Conservation (phyloP, 2,888 invertebrate species). For the Griposia aprilina region DNA sequence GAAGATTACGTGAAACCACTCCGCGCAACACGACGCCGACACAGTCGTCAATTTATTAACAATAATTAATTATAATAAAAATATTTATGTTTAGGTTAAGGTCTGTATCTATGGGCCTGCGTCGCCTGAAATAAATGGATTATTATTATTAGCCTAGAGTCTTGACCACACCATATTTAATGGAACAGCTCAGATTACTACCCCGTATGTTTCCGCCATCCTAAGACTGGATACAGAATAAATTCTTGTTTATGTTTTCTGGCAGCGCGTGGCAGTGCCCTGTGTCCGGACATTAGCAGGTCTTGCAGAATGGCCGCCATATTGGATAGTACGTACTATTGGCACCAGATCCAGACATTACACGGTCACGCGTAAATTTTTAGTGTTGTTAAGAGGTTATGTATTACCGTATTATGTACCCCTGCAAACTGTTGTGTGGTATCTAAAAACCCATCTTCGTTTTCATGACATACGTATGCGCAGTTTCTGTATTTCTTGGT, state of each 20-base stretch:
- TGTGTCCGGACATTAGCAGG: slow-evolving; percentile 36
- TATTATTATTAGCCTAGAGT: not conserved
- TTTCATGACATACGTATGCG: not conserved
- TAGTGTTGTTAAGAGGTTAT: not conserved
- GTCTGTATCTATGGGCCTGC: too few relatives aligned
- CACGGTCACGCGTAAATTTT: slow-evolving; percentile 11
- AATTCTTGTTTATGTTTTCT: slow-evolving; percentile 68
- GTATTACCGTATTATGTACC: not conserved
- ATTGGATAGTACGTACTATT: slow-evolving; percentile 27
- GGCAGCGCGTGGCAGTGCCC: slow-evolving; percentile 55
- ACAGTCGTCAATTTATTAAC: too few relatives aligned
- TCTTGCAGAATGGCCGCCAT: slow-evolving; percentile 22
- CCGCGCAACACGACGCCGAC: too few relatives aligned
- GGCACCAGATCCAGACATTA: slow-evolving; percentile 8
- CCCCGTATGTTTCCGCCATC: slow-evolving; percentile 29
- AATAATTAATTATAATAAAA: too few relatives aligned
- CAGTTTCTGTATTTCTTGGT: not conserved
- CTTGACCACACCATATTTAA: not conserved
- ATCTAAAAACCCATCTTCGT: not conserved
- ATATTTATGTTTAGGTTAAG: too few relatives aligned
- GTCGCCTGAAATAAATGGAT: too few relatives aligned
- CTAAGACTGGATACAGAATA: slow-evolving; percentile 56
- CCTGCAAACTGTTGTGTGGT: not conserved
- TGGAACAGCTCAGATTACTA: not conserved
- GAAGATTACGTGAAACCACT: too few relatives aligned